A percentile compares a stretch with the other conserved stretches of the same genome.
Conservation (phyloP, 1,140 invertebrate genomes). For the Paracyclopina nana region DNA sequence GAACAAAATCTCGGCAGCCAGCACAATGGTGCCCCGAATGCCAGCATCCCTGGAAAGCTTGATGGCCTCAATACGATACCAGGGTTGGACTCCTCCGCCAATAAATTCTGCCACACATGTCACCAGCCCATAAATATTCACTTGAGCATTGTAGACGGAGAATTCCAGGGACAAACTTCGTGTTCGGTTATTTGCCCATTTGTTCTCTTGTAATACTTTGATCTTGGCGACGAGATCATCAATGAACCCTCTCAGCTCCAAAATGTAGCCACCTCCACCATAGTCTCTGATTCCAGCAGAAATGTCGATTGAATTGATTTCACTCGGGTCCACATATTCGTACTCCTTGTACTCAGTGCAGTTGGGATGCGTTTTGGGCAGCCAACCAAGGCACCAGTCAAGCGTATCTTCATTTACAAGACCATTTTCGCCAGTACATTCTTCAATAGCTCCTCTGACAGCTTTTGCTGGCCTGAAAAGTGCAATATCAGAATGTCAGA, state of each 20-base stretch:
- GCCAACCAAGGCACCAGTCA: slow-evolving; percentile 4
- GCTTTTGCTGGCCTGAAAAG: not conserved
- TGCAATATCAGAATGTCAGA: not conserved
- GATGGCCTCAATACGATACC: slow-evolving; percentile 31
- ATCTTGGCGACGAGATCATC: slow-evolving; percentile 25
- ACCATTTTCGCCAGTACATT: not conserved
- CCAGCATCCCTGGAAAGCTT: slow-evolving; percentile 18
- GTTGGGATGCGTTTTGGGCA: not conserved
- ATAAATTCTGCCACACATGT: slow-evolving; percentile 33
- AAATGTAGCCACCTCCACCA: slow-evolving; percentile 35
- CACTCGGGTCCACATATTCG: not conserved
- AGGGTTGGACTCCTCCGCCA: slow-evolving; percentile 31
- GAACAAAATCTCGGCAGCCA: slow-evolving; percentile 18
- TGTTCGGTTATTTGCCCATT: slow-evolving; percentile 35
- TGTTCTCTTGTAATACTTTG: slow-evolving; percentile 24
- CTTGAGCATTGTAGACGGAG: slow-evolving; percentile 35
- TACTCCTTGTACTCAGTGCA: slow-evolving; percentile 6
- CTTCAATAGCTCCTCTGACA: slow-evolving; percentile 1
- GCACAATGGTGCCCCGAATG: slow-evolving; percentile 15
- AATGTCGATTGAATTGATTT: not conserved
- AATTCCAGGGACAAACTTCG: slow-evolving; percentile 37
- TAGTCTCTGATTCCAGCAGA: slow-evolving; percentile 24
- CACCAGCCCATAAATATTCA: slow-evolving; percentile 27
- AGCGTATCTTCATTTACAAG: not conserved
- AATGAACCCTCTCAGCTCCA: slow-evolving; percentile 28